A percentile compares a stretch with the other conserved stretches of the same genome.
These are phyloP conservation scores for Regulus satrapa DNA, from an alignment of 2,113 vertebrate species.

Conservation along the genomic window DNA sequence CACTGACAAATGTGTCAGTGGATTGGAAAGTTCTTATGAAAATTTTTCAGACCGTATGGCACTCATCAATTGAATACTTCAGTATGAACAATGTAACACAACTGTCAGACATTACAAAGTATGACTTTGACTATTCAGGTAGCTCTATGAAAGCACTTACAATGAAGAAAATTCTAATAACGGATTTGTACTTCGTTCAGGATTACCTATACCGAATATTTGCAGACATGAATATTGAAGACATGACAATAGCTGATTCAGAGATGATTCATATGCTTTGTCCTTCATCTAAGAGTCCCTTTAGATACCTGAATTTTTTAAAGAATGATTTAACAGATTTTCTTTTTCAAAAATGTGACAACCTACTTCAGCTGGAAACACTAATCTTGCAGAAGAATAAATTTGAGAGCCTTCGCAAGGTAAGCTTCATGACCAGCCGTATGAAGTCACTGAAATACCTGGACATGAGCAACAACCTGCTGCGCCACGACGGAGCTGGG, in stretches of 20 bases:
- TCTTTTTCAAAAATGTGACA: constrained; percentile 78
- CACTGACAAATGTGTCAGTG: constrained; percentile 66
- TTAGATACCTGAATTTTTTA: constrained; percentile 76
- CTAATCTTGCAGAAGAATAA: constrained; percentile 77
- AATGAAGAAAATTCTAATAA: neutral
- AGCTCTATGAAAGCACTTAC: constrained; percentile 72
- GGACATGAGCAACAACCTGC: constrained; percentile 80
- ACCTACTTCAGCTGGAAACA: constrained; percentile 61
- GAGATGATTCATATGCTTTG: constrained; percentile 83
- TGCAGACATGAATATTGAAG: constrained; percentile 75
- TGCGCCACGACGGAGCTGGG: constrained; percentile 30
- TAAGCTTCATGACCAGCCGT: constrained; percentile 70
- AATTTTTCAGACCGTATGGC: constrained; percentile 62
- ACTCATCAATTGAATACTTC: constrained; percentile 65
- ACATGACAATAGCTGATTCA: constrained; percentile 66
- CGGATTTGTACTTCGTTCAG: constrained; percentile 69
- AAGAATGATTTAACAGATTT: constrained; percentile 79
- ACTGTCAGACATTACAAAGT: rapidly evolving
- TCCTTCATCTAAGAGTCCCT: constrained; percentile 69
- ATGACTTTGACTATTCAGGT: neutral
- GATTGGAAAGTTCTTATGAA: constrained; percentile 66
- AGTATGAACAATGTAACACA: neutral
- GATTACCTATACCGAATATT: constrained; percentile 74
- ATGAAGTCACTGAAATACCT: constrained; percentile 80
- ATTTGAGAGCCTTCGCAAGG: constrained; percentile 69